These are phyloP conservation scores for Cotesia congregata DNA, from an alignment of 2,888 invertebrate species.

Conservation along the genomic window DNA sequence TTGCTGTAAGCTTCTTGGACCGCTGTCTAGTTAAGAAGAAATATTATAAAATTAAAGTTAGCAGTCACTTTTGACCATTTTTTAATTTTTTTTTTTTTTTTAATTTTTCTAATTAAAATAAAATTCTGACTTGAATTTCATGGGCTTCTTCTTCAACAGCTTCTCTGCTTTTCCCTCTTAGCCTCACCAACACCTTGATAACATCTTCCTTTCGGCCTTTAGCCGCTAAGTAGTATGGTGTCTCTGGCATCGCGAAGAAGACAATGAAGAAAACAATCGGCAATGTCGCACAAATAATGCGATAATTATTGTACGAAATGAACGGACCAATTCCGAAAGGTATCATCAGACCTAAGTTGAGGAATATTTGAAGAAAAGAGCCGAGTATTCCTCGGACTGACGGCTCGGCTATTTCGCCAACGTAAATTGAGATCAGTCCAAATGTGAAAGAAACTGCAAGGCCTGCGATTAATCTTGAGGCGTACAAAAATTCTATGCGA, in stretches of 20 bases:
- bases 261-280: constrained; percentile 75
- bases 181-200: constrained; percentile 75
- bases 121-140: constrained; percentile 72
- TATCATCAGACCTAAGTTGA: constrained; percentile 78
- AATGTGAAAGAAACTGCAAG: constrained; percentile 78
- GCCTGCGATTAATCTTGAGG: constrained; percentile 75
- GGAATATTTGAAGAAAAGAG: constrained; percentile 83
- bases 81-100: too few relatives aligned
- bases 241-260: constrained; percentile 85
- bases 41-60: too few relatives aligned
- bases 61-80: too few relatives aligned
- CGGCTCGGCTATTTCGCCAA: constrained; percentile 87
- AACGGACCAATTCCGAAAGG: constrained; percentile 82
- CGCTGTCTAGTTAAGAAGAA: not conserved
- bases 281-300: constrained; percentile 77
- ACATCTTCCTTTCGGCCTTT: constrained; percentile 77
- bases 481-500: constrained; percentile 72
- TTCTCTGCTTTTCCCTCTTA: constrained; percentile 76
- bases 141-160: constrained; percentile 78
- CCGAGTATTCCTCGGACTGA: constrained; percentile 87
- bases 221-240: constrained; percentile 79
- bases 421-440: constrained; percentile 85
- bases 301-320: constrained; percentile 76
- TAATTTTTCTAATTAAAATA: not conserved
- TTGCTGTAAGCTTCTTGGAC: constrained; percentile 63